Evolutionary conservation across 2,888 invertebrate species (phyloP), one percentile per base, ranked within the genome.

Genomic region (Lysandra coridon): DNA sequence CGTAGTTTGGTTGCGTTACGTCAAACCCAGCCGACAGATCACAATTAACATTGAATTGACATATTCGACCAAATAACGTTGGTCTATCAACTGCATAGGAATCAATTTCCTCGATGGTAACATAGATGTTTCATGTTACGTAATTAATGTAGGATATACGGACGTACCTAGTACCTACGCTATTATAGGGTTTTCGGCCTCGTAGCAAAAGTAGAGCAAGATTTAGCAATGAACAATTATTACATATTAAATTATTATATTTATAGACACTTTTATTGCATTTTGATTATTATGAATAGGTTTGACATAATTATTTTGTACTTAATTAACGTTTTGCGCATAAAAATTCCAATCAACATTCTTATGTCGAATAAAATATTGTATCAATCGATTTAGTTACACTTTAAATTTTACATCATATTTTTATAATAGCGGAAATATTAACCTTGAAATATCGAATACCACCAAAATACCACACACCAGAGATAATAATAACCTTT

Each of bases 391-490:
- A 69, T 69, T 69, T 37, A 37, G 14, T 37, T 37, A 37, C 69
- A 17, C 14, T 33, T 6, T 33, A 69, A 4, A 23, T 23, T 23
- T 69, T 69, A 69, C 33, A 69, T 69, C 33, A 33, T 14, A 69
- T 69, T 69, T 69, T 33, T 69, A 33, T 69, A 69, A 69, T 69
- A 37, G 14, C 69, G 33, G 69, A 69, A 37, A 69, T 2, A 14
- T 17, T 69, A 37, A 69, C 69, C 69, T 69, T 69, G 69, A 69
- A 64, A 69, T 30, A 30, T 23, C 64, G 12, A 64, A 64, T 64
- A 10, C 64, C 30, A 30, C 64, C 10, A 64, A 64, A 30, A 62
- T 62, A 62, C 7, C 30, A 64, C 23, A 30, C 62, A 10, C 64
- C 64, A 64, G 4, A 30, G 12, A 30, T 30, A 4, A 2, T 4